Evolutionary conservation across 2,888 invertebrate genomes (phyloP), one percentile per base, ranked within the genome.

Genomic region (Acleris laterana): DNA sequence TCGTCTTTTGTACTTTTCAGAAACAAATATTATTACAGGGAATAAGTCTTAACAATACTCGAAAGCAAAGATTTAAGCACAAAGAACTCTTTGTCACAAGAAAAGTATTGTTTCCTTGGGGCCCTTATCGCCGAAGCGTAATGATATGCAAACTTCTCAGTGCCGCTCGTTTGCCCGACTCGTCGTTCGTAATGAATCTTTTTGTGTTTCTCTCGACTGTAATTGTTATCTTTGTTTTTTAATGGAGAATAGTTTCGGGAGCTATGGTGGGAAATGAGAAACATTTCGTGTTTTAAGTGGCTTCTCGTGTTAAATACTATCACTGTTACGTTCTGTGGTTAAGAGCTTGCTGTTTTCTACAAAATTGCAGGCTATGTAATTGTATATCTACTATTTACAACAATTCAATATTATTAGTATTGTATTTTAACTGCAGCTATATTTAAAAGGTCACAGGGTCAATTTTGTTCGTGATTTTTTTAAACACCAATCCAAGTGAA

Each of bases 131-230:
- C 66, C 61, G 57, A 58, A 50, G 61, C 63, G 70, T 83, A 82
- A 83, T 81, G 81, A 78, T 79, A 82, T 81, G 78, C 81, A 80
- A 81, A 81, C 80, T 73, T 72, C 66, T 16, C 68, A 72, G 71
- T 70, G 62, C 59, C 65, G 63, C 58, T 57, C 53, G 63, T 67
- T 51, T 55, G 51, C 63, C 59, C 63, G 66, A 7, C 42, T 13
- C 46, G 63, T 62, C 74, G 73, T 76, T 74, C 75, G 22, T 62
- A 62, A 62, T 62, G 56, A 38, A 49, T 19, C 52, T 16, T 5
- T 48, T 58, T 53, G 49, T 42, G 62, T 38, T 56, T 56, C 42
- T 6, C 6, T 28, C 32, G 20, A 19, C 49, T 62, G 56, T 56
- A 49, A 49, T 56, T 38, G 25, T 49, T 62, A 49, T 48, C 28